Percentiles rank a stretch among this genome's conserved stretches.
These are phyloP conservation scores for Stigmatopora argus DNA, from an alignment of 2,113 vertebrate genomes.

Conservation along the genomic window DNA sequence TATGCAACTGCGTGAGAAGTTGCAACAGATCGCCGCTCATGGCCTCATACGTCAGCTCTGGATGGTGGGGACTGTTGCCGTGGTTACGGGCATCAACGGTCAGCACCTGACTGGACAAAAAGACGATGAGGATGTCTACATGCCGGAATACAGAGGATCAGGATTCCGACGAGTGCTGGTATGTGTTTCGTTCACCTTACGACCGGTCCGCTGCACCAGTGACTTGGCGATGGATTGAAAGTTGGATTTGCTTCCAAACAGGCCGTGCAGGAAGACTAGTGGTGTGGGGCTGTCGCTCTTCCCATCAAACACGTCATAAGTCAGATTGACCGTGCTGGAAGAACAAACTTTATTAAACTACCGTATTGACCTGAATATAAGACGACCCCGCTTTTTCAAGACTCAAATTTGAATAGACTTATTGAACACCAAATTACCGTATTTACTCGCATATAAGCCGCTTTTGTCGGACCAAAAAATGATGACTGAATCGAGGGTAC, in stretches of 20 bases:
- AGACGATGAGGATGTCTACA: slow-evolving; percentile 48
- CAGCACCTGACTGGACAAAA: slow-evolving; percentile 82
- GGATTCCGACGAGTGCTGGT: too few species aligned
- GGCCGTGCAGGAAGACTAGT: slow-evolving; percentile 85
- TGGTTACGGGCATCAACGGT: slow-evolving; percentile 92
- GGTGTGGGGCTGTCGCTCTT: slow-evolving; percentile 63
- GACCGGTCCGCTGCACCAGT: slow-evolving; percentile 77
- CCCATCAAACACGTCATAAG: slow-evolving; percentile 72
- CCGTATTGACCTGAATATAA: too few species aligned
- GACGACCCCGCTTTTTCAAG: too few species aligned
- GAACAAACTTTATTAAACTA: neutral
- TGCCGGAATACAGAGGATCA: too few species aligned
- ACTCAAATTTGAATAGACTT: too few species aligned
- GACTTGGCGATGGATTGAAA: slow-evolving; percentile 82
- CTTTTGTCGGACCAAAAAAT: too few species aligned
- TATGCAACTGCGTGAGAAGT: slow-evolving; percentile 75
- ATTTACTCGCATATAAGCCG: too few species aligned
- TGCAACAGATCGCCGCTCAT: slow-evolving; percentile 83
- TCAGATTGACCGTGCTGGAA: slow-evolving; percentile 72
- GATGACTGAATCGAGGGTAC: too few species aligned
- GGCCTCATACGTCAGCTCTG: slow-evolving; percentile 78
- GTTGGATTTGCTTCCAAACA: slow-evolving; percentile 87
- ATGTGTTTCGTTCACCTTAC: slow-evolving; percentile 74
- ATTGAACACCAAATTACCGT: too few species aligned
- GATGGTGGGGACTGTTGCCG: slow-evolving; percentile 82